A percentile compares a stretch with the other conserved stretches of the same genome.
Evolutionary conservation across 1,140 invertebrate species (phyloP).

Genomic region (Polypedilum vanderplanki): DNA sequence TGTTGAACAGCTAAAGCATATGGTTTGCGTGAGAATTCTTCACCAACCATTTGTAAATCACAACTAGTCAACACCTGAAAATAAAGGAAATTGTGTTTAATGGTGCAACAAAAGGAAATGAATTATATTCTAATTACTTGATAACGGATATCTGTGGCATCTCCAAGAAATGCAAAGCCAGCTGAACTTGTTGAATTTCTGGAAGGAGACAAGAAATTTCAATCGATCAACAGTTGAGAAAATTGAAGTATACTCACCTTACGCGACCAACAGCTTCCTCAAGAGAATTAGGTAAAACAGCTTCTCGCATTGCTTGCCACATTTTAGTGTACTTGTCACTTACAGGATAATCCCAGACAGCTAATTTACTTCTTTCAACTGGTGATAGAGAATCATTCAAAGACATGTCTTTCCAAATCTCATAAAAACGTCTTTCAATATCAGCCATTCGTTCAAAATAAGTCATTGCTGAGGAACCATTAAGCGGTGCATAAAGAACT

Average conservation of each 20-base stretch:
- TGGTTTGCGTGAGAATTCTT: constrained; percentile 94
- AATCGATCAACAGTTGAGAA: not conserved
- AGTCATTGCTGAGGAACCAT: constrained; percentile 67
- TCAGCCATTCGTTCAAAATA: constrained; percentile 95
- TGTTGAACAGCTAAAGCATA: constrained; percentile 95
- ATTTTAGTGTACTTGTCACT: constrained; percentile 98
- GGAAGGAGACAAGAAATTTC: not conserved
- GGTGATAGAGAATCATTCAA: constrained; percentile 85
- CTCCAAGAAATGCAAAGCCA: constrained; percentile 87
- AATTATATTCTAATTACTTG: constrained; percentile 37
- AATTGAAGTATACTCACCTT: constrained; percentile 30
- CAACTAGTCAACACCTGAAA: constrained; percentile 72
- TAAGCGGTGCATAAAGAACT: not conserved
- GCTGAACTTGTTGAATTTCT: constrained; percentile 61
- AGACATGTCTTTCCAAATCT: constrained; percentile 97
- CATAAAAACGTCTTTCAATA: constrained; percentile 91
- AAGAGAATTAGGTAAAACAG: constrained; percentile 65
- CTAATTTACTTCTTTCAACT: constrained; percentile 82
- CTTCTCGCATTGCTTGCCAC: constrained; percentile 94
- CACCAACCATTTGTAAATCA: constrained; percentile 82
- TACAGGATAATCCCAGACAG: constrained; percentile 98
- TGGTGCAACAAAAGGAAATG: not conserved
- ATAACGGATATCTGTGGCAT: constrained; percentile 89
- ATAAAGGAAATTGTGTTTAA: not conserved
- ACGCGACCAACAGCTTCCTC: constrained; percentile 76